Percentiles rank a stretch among this genome's conserved stretches.
Evolutionary conservation across 2,113 vertebrate genomes (phyloP).

Genomic region (Aphyosemion australe): DNA sequence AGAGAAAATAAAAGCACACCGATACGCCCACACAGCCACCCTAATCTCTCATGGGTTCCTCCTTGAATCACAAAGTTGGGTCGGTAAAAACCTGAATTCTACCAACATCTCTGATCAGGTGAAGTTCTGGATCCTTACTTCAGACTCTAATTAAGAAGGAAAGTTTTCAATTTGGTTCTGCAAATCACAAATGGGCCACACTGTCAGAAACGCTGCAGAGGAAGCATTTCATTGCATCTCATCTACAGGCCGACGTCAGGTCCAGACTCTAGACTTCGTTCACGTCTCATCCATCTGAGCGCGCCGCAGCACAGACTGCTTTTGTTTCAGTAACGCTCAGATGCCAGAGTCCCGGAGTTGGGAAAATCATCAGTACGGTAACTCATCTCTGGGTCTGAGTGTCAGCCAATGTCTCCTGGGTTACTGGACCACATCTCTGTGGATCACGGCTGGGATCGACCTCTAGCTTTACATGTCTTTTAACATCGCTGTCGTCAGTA

Average conservation of each 20-base stretch:
- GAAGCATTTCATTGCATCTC: conserved; percentile 57
- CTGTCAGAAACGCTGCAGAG: conserved; percentile 36
- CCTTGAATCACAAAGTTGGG: no score
- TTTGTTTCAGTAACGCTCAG: conserved; percentile 31
- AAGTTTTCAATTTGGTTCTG: conserved; percentile 35
- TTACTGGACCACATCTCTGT: conserved; percentile 57
- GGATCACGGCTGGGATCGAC: conserved; percentile 52
- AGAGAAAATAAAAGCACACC: conserved; percentile 32
- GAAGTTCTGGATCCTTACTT: conserved; percentile 30
- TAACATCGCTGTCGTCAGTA: conserved; percentile 47
- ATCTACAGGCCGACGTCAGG: conserved; percentile 48
- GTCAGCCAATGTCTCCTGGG: conserved; percentile 60
- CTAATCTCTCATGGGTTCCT: no score
- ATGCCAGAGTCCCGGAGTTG: conserved; percentile 43
- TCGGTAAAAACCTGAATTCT: no score
- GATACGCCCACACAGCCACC: not conserved
- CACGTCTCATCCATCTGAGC: conserved; percentile 35
- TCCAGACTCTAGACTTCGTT: conserved; percentile 41
- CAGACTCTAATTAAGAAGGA: conserved; percentile 61
- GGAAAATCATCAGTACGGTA: conserved; percentile 64
- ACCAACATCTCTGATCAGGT: conserved; percentile 25
- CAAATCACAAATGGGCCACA: conserved; percentile 27
- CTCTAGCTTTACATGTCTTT: conserved; percentile 48
- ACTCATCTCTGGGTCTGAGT: conserved; percentile 49
- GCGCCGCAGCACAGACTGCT: conserved; percentile 38